Evolutionary conservation across 2,113 vertebrate species (phyloP), one percentile per base, ranked within the genome.

Genomic region (Ptilorrhoa leucosticta): DNA sequence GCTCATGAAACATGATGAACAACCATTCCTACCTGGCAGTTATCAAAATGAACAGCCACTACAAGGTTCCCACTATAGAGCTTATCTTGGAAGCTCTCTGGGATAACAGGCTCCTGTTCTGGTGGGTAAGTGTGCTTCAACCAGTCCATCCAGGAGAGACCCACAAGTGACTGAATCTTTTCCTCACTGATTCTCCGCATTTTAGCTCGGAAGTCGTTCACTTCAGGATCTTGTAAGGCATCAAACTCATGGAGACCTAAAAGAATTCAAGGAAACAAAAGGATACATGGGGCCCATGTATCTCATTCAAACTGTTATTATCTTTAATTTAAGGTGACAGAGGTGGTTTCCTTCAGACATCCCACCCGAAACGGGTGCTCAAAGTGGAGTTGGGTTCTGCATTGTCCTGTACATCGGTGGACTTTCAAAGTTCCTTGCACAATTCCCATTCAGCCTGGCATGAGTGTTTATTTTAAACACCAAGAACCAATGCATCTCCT

Each of bases 171-270:
- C 48, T 99, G 98, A 97, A 99, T 99, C 95, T 98, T 99, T 40
- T 99, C 99, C 81, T 99, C 99, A 30, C 98, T 99, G 89, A 99
- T 97, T 45, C 98, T 98, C 40, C 98, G 97, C 99, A 99, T 99
- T 97, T 99, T 99, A 83, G 97, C 87, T 87, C 99, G 98, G 95
- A 99, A 99, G 96, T 99, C 99, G 61, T 99, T 99, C 93, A 99
- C 99, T 95, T 99, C 99, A 91, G 99, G 99, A 97, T 99, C 99
- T 78, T 99, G 98, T 42, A 99, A 98, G 71, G 98, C 98, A 82
- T 99, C 99, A 4, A 99, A 99, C 88, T 99, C 99, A 79, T 99
- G 99, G 28, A 99, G 98, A 97, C 99, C 99, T 99, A 77, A 76
- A 97, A 86, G 79, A 63, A 94, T 89, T 80, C n/a, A 83, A 68